Base-by-base conservation (phyloP, 2,113 vertebrate genomes). In the Crocuta crocuta region DNA sequence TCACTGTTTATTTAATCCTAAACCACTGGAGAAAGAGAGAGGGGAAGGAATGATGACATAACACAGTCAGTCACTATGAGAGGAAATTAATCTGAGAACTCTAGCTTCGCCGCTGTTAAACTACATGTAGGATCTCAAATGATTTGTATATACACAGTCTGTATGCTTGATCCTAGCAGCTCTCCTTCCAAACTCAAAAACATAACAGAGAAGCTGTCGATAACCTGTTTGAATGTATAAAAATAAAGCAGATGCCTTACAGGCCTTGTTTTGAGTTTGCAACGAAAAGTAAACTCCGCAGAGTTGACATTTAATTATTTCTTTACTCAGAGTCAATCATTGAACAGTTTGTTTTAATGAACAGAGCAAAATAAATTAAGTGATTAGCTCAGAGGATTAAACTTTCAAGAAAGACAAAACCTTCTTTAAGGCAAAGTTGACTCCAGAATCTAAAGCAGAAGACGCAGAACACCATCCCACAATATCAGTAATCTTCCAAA, bases 271-370 rank as follows among this genome's bases (percentile, higher is more conserved):
- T 33, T 66, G 53, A 71, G 53, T 58, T 79, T 23, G 24, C 63
- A 73, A 73, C 33, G 63, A 92, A 95, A 95, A 50, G 71, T 45
- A 63, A 94, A 86, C 61, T 81, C 45, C 53, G 63, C 45, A 48
- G 24, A 73, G 61, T 11, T 76, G 43, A n/a, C 48, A 89, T 55
- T 55, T 78, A 81, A 86, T 94, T 55, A 81, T 93, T 97, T 96
- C 71, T 89, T 84, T 95, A 84, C 65, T 66, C 74, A 83, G 81
- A 96, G 89, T 39, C 85, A 86, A 81, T 73, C 79, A 93, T 43
- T 66, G 39, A 87, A 58, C 48, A 58, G 23, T 35, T 45, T 53
- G 1, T 45, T 87, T 83, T 87, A 93, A 83, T 83, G 68, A 80
- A 70, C 10, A 91, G 45, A 71, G 87, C 24, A 76, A 91, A 95